These are phyloP conservation scores for Eupsilia transversa DNA, from an alignment of 2,888 invertebrate species.

Conservation along the genomic window DNA sequence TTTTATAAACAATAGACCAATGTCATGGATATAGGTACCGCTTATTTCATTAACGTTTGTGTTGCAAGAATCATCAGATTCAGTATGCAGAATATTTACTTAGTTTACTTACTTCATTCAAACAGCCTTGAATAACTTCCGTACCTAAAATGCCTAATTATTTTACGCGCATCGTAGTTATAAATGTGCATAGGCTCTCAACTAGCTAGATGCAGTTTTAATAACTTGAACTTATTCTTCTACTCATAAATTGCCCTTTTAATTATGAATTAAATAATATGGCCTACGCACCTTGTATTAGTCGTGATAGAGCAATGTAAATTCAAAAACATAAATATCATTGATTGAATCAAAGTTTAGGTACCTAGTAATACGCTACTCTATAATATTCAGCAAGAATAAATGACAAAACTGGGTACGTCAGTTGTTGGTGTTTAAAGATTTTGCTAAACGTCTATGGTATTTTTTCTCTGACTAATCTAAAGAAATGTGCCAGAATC, in stretches of 20 bases:
- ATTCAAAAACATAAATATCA: not conserved
- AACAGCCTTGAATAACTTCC: conserved; percentile 23
- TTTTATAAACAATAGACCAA: conserved; percentile 16
- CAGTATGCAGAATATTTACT: conserved; percentile 9
- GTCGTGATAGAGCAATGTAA: not conserved
- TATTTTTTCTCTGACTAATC: not conserved
- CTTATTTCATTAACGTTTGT: not conserved
- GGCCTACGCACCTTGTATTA: not conserved
- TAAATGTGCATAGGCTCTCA: not conserved
- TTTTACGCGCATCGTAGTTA: conserved; percentile 27
- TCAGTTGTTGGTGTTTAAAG: not conserved
- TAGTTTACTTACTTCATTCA: conserved; percentile 40
- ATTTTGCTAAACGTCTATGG: not conserved
- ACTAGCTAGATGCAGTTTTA: conserved; percentile 7
- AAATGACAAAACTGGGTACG: not conserved
- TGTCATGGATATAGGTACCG: not conserved
- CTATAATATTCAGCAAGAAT: not conserved
- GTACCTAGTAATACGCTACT: not conserved
- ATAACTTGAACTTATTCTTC: conserved; percentile 15
- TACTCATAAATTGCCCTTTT: not conserved
- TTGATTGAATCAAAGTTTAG: not conserved
- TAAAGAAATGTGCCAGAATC: not conserved
- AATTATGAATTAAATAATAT: not conserved
- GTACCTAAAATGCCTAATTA: conserved; percentile 22
- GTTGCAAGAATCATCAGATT: not conserved